Evolutionary conservation across 2,797 vertebrate genomes (phyloP), one percentile per base, ranked within the genome.

Genomic region (Trachurus trachurus): DNA sequence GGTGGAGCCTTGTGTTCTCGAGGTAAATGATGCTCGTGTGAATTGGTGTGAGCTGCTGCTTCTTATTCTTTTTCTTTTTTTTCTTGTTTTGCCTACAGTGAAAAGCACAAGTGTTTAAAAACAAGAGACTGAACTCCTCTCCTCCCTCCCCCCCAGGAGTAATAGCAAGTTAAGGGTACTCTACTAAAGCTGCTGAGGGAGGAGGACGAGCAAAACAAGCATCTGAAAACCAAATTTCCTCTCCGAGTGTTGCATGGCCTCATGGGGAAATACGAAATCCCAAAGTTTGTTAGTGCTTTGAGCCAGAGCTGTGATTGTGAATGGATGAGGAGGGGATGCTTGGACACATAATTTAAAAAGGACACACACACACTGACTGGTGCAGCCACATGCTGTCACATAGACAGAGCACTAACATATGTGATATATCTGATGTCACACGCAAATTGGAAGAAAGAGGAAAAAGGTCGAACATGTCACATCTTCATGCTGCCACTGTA

Each of bases 1-100:
- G 50, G 65, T 61, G 57, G 77, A 66, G 70, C 58, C 49, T 15
- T 34, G 11, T 70, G 75, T 63, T 78, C 54, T 72, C 56, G 64
- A 49, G 19, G 64, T 64, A 65, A 72, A 79, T 52, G 74, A 69
- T 2, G 1, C 16, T 31, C 13, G 66, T 70, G 80, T 77, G 56
- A 78, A 80, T 84, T 62, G 50, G 62, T 66, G 40, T 66, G 74
- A 22, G 56, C 7, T 66, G 56, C 71, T 52, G 1, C 1, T 26
- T 26, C 26, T 26, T 26, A n/a, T 26, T 26, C 26, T 26, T 26
- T 3, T 26, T 26, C 26, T 47, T 22, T 29, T 42, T 34, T 34
- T 42, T 22, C 22, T 42, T 52, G n/a, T 16, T 82, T 64, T 65
- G 50, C 44, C 40, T 62, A 39, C 5, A 63, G 54, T 84, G 52